Conservation (phyloP, 1,140 invertebrate genomes). For the Olivierus martensii region DNA sequence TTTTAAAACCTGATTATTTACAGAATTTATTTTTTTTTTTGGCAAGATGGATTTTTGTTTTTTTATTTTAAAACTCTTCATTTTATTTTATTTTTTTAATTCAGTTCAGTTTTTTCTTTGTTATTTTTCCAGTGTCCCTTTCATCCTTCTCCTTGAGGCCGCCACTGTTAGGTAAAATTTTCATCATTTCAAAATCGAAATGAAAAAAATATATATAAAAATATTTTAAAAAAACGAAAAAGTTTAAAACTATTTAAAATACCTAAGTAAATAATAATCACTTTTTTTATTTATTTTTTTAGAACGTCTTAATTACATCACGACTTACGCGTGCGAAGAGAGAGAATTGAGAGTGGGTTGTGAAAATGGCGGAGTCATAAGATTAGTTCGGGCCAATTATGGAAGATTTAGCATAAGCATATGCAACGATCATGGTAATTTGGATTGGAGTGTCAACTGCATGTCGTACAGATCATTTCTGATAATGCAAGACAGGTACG, state of each 20-base stretch:
- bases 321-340: constrained; percentile 86
- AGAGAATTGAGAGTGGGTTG: constrained; percentile 76
- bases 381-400: constrained; percentile 87
- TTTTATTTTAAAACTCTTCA: no score
- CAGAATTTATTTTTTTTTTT: no score
- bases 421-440: constrained; percentile 89
- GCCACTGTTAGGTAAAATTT: constrained; percentile 12
- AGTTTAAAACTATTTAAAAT: neutral
- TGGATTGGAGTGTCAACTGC: constrained; percentile 91
- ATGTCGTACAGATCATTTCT: constrained; percentile 52
- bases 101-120: constrained; percentile 2
- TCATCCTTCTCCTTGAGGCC: constrained; percentile 12
- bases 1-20: no score
- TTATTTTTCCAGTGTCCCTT: constrained; percentile 6
- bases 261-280: neutral
- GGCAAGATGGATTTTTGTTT: no score
- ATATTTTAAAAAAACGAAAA: no score
- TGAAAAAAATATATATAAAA: neutral
- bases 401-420: constrained; percentile 90
- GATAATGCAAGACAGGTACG: constrained; percentile 37
- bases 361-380: constrained; percentile 69
- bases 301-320: constrained; percentile 61
- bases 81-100: no score
- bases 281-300: constrained; percentile 29
- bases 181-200: neutral